A percentile compares a stretch with the other conserved stretches of the same genome.
Evolutionary conservation across 2,113 vertebrate species (phyloP).

Genomic region (Tragelaphus imberbis): DNA sequence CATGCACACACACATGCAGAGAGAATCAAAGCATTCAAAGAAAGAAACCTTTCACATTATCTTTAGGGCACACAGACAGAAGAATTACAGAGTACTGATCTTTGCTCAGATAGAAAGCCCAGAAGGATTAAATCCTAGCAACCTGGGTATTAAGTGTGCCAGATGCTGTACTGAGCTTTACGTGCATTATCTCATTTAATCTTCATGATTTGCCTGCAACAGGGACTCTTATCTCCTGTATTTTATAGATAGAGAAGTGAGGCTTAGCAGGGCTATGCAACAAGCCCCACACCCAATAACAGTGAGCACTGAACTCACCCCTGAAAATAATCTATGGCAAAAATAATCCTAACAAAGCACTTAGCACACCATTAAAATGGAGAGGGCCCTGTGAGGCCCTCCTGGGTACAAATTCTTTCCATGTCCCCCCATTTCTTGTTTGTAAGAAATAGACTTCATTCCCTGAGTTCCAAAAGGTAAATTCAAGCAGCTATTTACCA

Average conservation of each 20-base stretch:
- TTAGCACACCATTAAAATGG: neutral
- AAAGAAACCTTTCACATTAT: constrained; percentile 1
- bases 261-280: neutral
- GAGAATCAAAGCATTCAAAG: neutral
- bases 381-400: neutral
- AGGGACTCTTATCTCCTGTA: neutral
- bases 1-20: neutral
- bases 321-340: neutral
- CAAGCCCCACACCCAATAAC: neutral
- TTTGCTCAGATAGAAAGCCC: constrained; percentile 7
- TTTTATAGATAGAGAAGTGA: neutral
- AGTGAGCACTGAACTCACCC: neutral
- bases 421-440: neutral
- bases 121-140: neutral
- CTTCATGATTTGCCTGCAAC: neutral
- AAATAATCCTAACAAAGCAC: neutral
- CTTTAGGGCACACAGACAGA: neutral
- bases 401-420: neutral
- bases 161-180: neutral
- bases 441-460: neutral
- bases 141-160: neutral
- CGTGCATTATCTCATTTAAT: neutral
- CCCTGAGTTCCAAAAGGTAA: neutral
- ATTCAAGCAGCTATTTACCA: neutral
- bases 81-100: neutral